Base-by-base conservation (phyloP, 37 sponge, comb jelly and placozoan species). In the Haliclona indistincta region DNA sequence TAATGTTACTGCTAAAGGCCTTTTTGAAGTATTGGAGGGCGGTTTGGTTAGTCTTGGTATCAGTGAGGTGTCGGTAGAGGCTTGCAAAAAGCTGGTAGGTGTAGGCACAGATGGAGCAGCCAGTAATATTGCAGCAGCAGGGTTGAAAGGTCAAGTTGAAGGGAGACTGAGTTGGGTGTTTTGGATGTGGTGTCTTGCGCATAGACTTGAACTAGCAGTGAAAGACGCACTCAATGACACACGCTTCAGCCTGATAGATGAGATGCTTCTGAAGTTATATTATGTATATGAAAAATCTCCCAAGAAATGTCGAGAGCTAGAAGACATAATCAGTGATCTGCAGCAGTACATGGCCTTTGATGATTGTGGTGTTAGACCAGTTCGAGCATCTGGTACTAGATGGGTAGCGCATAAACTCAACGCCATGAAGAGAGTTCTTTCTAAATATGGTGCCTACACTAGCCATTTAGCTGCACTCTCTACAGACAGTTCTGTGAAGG, bases 101-200 rank as follows among this genome's bases (percentile, higher is more conserved):
- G 58, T 80, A 63, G 86, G 67, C 20, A 85, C 86, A 51, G 81
- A 89, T 75, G 86, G 91, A 38, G 89, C 89, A 11, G 63, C 83
- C 38, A 75, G 60, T 6, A 82, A 86, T 44, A 86, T 79, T 17
- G 76, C 64, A 39, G 41, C 26, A 42, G 33, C 44, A 56, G 82
- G 86, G 15, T 70, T 86, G 30, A 86, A 86, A 71, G 87, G 87
- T 32, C 39, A 86, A 54, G 68, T 91, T 37, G 78, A 90, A 71
- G 52, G 36, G 47, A 17, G 52, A 23, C 35, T 86, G 63, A 41
- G 15, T 11, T 91, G 91, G 88, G 56, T 91, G 19, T 91, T 86
- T 67, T 91, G 87, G 87, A 86, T 71, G 88, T 91, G 83, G 88
- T 91, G 88, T 64, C 36, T 91, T 25, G 91, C 88, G n/a, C 79